Base-by-base conservation (phyloP, 2,113 vertebrate species). In the Prochilodus magdalenae region DNA sequence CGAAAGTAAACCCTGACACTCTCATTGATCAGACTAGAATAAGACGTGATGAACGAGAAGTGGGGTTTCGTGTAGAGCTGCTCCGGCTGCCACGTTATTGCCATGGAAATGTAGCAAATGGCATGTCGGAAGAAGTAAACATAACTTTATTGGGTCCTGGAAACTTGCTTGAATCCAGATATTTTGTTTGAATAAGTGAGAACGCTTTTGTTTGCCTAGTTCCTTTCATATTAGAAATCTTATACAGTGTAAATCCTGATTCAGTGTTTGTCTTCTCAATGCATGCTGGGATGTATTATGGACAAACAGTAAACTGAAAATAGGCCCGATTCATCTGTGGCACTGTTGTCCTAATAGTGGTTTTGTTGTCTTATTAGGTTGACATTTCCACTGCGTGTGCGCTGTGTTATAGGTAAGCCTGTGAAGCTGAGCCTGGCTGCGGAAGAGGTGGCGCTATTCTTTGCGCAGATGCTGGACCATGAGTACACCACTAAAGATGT, bases 381-480 rank as follows among this genome's bases (percentile, higher is more conserved):
- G 11, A 44, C 5, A 36, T 7, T 10, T 7, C 40, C 40, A 8
- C 40, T n/a, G 30, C 63, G 55, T 49, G 85, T 75, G 0, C 76
- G 60, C 84, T 82, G 77, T 36, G 36, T 36, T 36, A 2, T 79
- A 95, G 94, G 93, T 69, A 82, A 95, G 55, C 67, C 82, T 33
- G 86, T 95, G 77, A 92, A 91, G 80, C 90, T 96, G 79, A 92
- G 92, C 59, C 63, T 57, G 14, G 80, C 87, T 5, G 89, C 93
- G 29, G 94, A 95, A 75, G 94, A 95, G 81, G 94, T 91, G 78
- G 93, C 90, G 0, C 0, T 92, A 62, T 96, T 93, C 86, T 95
- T 94, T 77, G 93, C 90, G 44, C 93, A 94, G 84, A 95, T 95
- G 93, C 84, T 95, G 85, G 94, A 95, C 76, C 94, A 96, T 0